A percentile compares a stretch with the other conserved stretches of the same genome.
These are phyloP conservation scores for Calcarius lapponicus DNA, from an alignment of 2,797 vertebrate species.

Conservation along the genomic window DNA sequence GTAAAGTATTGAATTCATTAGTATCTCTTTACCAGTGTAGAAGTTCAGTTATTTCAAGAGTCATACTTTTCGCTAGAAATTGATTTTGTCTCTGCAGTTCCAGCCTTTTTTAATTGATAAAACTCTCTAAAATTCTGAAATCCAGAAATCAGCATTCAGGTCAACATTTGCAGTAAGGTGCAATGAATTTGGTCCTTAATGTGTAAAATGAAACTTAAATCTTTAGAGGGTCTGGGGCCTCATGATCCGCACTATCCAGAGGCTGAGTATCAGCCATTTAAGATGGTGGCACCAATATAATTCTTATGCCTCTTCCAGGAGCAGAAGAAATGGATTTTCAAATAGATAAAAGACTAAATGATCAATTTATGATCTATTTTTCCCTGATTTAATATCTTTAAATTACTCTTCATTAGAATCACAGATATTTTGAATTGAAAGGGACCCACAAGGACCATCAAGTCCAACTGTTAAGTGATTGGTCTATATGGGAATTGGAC, in stretches of 20 bases:
- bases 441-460: neutral
- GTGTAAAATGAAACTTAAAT: neutral
- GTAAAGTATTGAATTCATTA: neutral
- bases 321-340: neutral
- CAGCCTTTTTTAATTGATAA: neutral
- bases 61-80: neutral
- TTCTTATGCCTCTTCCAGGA: neutral
- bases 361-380: neutral
- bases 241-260: neutral
- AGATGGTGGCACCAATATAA: neutral
- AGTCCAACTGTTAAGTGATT: neutral
- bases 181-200: neutral
- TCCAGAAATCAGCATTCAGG: neutral
- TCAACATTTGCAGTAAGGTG: neutral
- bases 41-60: neutral
- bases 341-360: neutral
- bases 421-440: neutral
- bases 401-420: neutral
- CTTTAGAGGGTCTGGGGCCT: neutral
- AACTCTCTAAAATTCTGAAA: neutral
- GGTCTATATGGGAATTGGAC: fast-evolving
- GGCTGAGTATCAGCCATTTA: neutral
- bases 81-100: neutral
- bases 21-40: neutral
- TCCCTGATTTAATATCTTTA: neutral